These are phyloP conservation scores for Sarcophaga caerulescens DNA, from an alignment of 2,888 invertebrate species.

Conservation along the genomic window DNA sequence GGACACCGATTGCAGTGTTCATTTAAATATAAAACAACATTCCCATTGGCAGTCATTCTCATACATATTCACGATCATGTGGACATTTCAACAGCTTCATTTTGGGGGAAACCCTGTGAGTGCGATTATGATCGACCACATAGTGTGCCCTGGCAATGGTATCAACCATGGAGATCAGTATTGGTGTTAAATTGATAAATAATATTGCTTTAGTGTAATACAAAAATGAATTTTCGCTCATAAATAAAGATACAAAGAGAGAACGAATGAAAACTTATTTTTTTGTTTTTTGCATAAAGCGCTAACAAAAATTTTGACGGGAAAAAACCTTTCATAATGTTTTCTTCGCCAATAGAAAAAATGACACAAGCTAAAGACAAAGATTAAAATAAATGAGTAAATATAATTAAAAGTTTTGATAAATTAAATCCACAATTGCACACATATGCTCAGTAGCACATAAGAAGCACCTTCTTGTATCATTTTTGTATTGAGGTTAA, in stretches of 20 bases:
- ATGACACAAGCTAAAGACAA: too few species aligned
- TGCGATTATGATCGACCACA: slow-evolving; percentile 46
- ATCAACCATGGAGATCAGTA: slow-evolving; percentile 56
- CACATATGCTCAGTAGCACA: too few species aligned
- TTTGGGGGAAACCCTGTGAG: slow-evolving; percentile 46
- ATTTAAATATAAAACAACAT: not conserved
- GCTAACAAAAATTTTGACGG: too few species aligned
- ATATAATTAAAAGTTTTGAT: too few species aligned
- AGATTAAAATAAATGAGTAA: too few species aligned
- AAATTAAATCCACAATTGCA: too few species aligned
- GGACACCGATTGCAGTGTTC: not conserved
- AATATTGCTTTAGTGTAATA: slow-evolving; percentile 46
- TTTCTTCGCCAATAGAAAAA: not conserved
- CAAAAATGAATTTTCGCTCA: slow-evolving; percentile 10
- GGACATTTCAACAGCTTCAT: not conserved
- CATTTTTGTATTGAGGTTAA: too few species aligned
- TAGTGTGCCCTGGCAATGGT: slow-evolving; percentile 48
- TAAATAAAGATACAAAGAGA: not conserved
- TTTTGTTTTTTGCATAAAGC: not conserved
- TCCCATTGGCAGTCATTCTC: not conserved
- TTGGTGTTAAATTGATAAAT: slow-evolving; percentile 70
- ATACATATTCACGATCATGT: not conserved
- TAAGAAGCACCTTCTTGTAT: too few species aligned
- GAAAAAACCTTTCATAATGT: not conserved
- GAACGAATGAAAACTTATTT: not conserved